Evolutionary conservation across 2,797 vertebrate species (phyloP).

Genomic region (Dendrocincla tyrannina): DNA sequence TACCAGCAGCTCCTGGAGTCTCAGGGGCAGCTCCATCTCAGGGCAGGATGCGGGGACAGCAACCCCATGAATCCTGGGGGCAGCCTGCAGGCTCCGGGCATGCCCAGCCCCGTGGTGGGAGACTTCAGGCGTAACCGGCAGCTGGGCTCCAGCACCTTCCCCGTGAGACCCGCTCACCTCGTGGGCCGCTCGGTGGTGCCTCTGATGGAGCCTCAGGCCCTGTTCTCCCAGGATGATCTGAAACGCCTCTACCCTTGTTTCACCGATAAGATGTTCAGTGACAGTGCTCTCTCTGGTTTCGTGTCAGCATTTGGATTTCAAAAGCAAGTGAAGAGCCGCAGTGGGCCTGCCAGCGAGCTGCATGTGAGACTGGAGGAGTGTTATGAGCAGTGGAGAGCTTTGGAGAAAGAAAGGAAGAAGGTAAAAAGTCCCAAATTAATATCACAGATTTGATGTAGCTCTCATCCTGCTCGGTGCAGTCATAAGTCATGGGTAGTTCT

Average conservation of each 20-base stretch:
- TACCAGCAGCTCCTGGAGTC: constrained; percentile 75
- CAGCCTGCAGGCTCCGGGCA: constrained; percentile 67
- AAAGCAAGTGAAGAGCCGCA: constrained; percentile 74
- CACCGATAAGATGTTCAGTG: constrained; percentile 72
- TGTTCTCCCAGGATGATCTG: constrained; percentile 73
- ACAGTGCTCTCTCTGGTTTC: constrained; percentile 72
- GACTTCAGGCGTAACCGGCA: constrained; percentile 74
- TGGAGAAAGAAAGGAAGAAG: constrained; percentile 92
- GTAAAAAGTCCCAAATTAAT: constrained; percentile 68
- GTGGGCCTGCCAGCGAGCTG: constrained; percentile 79
- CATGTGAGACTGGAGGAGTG: constrained; percentile 86
- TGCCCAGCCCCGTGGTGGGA: constrained; percentile 75
- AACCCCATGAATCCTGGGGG: constrained; percentile 33
- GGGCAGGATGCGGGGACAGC: constrained; percentile 70
- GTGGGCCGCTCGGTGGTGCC: constrained; percentile 67
- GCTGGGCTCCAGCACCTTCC: constrained; percentile 67
- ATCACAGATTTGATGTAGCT: neutral
- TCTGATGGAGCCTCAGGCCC: constrained; percentile 69
- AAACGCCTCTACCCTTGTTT: constrained; percentile 76
- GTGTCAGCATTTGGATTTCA: constrained; percentile 71
- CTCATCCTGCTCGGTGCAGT: neutral
- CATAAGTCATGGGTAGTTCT: neutral
- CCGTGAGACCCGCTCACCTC: constrained; percentile 62
- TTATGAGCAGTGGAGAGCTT: constrained; percentile 85
- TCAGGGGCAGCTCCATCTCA: constrained; percentile 70